Evolutionary conservation across 2,888 invertebrate species (phyloP), one percentile per base, ranked within the genome.

Genomic region (Acleris emargana): DNA sequence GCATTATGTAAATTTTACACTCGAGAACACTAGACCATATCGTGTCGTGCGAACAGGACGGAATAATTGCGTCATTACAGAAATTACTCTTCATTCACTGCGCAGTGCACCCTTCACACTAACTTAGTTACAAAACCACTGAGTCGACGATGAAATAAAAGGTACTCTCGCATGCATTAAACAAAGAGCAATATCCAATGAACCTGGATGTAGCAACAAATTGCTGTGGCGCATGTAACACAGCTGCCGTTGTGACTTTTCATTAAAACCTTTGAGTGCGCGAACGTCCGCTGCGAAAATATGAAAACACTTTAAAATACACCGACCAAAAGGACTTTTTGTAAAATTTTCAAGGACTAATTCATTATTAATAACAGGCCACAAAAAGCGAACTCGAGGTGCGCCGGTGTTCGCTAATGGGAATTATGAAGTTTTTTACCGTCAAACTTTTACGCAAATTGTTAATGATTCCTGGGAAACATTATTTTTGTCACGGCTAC

Each of bases 51-150:
- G 71, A 78, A 81, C 45, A 79, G 77, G 76, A 77, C 68, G 64
- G 78, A 75, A 83, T 86, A 87, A 87, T 86, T 85, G 83, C 82
- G 71, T 82, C 82, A 83, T 88, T 86, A 86, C 77, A 80, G 77
- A 79, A 85, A 86, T 84, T 84, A 81, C 82, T 77, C 71, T 69
- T 38, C 38, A 13, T 4, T 13, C 71, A 69, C 73, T 72, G 68
- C 67, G 74, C 72, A 73, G 70, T 62, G 74, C 70, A 76, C 78
- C 79, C 79, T 81, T 78, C 78, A 67, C 64, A 79, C 76, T 80
- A 80, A 81, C 81, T 81, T 69, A 76, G 76, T 80, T 77, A 78
- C 76, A 75, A 74, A 78, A 76, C 76, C 67, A 64, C 64, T 68
- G 25, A 47, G 47, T 17, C 16, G 57, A 63, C 52, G 54, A 50